Base-by-base conservation (phyloP, 2,888 invertebrate species). In the Tenthredo amoena region DNA sequence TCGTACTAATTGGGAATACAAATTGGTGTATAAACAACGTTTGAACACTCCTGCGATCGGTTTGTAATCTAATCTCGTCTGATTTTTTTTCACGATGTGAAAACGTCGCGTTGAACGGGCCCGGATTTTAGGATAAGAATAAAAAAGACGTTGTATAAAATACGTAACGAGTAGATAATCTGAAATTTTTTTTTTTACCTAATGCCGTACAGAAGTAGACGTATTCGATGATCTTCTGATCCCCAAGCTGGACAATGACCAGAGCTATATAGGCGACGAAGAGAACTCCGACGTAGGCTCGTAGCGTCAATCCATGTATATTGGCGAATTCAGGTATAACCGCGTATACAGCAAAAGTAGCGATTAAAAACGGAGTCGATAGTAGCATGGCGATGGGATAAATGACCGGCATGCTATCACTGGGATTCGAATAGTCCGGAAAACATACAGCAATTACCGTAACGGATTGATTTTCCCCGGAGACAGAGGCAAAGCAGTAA, bases 241-340 rank as follows among this genome's bases (percentile, higher is more conserved):
- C 74, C 2, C 85, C 87, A 26, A 92, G 77, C 58, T 92, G 91
- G 5, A 91, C 87, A 12, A 88, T 37, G 31, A 89, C 87, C n/a
- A 93, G 89, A 0, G 86, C 86, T n/a, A 89, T 50, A 86, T 92
- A 93, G 55, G 90, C 91, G 68, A 91, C 34, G 74, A 90, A 86
- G 3, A 93, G 88, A 43, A 87, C 87, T 15, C 86, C 88, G 5
- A 92, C 88, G 87, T 93, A 91, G 15, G 89, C 89, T 85, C 91
- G 89, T 37, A 93, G 87, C 5, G 90, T 90, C 37, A 89, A 84
- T 10, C 93, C 93, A 43, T 93, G 92, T 65, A 93, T 89, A 85
- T 91, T 92, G 50, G 89, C 87, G 81, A 93, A 85, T 85, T 92
- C 90, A 21, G 91, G 91, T 12, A 93, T 68, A 15, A 91, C 71